Conservation (phyloP, 2,888 invertebrate genomes). For the Lepetodrilus schrolli region DNA sequence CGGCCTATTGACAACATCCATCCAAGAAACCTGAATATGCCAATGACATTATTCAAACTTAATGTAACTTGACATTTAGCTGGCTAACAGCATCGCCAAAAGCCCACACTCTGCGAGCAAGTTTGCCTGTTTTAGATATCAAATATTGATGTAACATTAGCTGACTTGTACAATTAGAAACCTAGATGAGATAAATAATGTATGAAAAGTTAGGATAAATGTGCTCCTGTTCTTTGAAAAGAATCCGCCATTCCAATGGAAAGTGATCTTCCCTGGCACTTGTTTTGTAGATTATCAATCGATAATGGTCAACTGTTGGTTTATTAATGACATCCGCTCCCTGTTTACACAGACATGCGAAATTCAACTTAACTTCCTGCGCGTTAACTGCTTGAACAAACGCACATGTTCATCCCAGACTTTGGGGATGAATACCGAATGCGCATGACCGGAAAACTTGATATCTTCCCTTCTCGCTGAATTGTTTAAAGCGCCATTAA, state of each 20-base stretch:
- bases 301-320: not conserved
- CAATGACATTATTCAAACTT: too few relatives aligned
- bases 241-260: not conserved
- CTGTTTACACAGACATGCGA: not conserved
- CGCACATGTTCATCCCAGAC: not conserved
- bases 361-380: not conserved
- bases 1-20: too few relatives aligned
- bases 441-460: slow-evolving; percentile 10
- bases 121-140: not conserved
- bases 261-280: not conserved
- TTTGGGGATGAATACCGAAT: not conserved
- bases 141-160: not conserved
- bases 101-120: not conserved
- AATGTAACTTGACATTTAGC: too few relatives aligned
- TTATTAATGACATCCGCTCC: not conserved
- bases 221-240: not conserved
- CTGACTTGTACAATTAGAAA: slow-evolving; percentile 6
- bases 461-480: not conserved
- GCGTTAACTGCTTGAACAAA: slow-evolving; percentile 5
- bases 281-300: not conserved
- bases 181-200: not conserved
- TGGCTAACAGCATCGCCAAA: too few relatives aligned
- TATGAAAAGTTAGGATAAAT: not conserved
- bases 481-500: not conserved
- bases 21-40: too few relatives aligned